phyloP scores from a whole-genome alignment of 2,797 vertebrate species.

The Xenops minutus region DNA sequence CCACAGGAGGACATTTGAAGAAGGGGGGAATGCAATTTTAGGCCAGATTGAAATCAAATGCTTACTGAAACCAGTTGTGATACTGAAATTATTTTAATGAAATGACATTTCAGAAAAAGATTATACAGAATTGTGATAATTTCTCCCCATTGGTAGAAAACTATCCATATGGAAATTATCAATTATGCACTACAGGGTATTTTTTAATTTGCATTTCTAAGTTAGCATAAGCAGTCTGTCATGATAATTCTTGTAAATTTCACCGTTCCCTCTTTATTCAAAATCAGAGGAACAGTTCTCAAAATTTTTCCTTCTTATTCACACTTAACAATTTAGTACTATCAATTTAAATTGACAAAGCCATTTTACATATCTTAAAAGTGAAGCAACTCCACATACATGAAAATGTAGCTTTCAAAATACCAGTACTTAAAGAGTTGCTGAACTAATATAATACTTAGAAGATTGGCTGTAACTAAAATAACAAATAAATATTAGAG shows the following conservation, averaged over 20 bases:
- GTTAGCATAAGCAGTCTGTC: neutral
- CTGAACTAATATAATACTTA: neutral
- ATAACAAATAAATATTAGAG: neutral
- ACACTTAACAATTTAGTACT: neutral
- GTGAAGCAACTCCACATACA: neutral
- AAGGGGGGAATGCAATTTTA: neutral
- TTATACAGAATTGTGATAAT: slow-evolving; percentile 35
- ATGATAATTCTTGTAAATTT: neutral
- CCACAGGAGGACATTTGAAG: neutral
- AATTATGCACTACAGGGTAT: neutral
- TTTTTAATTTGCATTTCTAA: slow-evolving; percentile 50
- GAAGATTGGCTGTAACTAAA: neutral
- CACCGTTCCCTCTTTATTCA: neutral
- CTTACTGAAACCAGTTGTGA: neutral
- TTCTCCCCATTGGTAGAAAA: slow-evolving; percentile 64
- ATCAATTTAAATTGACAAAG: neutral
- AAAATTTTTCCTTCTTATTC: neutral
- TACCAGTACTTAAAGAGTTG: neutral
- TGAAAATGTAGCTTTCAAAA: neutral
- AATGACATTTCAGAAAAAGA: neutral
- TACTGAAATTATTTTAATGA: neutral
- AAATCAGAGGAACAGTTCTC: neutral
- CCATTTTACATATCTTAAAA: neutral
- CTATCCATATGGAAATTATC: slow-evolving; percentile 18
- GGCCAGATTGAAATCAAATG: slow-evolving; percentile 45